Percentiles rank a stretch among this genome's conserved stretches.
phyloP scores from a whole-genome alignment of 2,113 vertebrate genomes.

The Cyprinodon variegatus region DNA sequence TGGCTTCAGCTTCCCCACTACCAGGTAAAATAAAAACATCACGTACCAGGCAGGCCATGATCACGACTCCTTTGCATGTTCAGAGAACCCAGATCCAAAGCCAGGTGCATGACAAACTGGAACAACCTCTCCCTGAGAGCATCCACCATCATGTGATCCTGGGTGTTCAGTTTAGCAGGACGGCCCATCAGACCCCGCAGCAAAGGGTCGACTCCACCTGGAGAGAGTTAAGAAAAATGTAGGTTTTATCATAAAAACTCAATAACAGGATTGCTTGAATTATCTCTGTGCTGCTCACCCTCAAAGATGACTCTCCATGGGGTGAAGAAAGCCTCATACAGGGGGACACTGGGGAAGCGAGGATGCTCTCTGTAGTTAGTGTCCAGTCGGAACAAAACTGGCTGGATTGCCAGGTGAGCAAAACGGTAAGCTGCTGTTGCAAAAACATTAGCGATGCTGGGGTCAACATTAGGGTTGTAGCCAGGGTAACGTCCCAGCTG shows the following conservation, averaged over 20 bases:
- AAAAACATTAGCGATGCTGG: constrained; percentile 87
- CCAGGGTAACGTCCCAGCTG: constrained; percentile 73
- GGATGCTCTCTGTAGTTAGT: constrained; percentile 67
- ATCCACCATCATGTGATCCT: constrained; percentile 83
- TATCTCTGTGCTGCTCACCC: constrained; percentile 72
- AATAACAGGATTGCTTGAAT: neutral
- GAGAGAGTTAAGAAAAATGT: constrained; percentile 2
- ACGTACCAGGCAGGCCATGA: constrained; percentile 83
- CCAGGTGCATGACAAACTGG: constrained; percentile 65
- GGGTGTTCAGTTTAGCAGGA: constrained; percentile 83
- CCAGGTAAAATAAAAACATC: neutral
- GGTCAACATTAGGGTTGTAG: constrained; percentile 82
- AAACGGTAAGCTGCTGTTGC: constrained; percentile 88
- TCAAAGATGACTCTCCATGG: constrained; percentile 86
- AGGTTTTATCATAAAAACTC: neutral
- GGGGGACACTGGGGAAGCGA: constrained; percentile 72
- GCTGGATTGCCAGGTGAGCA: constrained; percentile 86
- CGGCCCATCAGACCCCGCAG: constrained; percentile 79
- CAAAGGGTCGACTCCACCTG: constrained; percentile 86
- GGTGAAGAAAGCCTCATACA: constrained; percentile 84
- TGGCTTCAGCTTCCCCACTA: neutral
- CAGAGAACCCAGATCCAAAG: constrained; percentile 82
- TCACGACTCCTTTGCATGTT: constrained; percentile 87
- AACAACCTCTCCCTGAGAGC: constrained; percentile 86
- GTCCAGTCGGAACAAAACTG: constrained; percentile 78